Percentiles rank a stretch among this genome's conserved stretches.
Evolutionary conservation across 2,113 vertebrate genomes (phyloP).

Genomic region (Heteronetta atricapilla): DNA sequence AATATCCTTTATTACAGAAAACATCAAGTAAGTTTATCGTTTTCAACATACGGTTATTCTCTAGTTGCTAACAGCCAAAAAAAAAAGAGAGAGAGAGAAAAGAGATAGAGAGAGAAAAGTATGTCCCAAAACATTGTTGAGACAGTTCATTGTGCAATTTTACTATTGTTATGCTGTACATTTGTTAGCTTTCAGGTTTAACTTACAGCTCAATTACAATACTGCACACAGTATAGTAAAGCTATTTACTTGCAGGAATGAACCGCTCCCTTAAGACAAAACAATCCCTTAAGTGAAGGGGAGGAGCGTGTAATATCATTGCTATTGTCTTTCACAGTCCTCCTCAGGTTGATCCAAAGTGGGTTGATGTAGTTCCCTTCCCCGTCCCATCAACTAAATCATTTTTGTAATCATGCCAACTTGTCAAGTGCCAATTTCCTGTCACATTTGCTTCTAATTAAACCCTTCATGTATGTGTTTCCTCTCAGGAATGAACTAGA

Average conservation of each 20-base stretch:
- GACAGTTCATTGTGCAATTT: neutral
- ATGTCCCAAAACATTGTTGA: neutral
- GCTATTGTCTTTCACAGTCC: neutral
- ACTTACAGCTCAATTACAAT: neutral
- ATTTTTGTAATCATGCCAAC: neutral
- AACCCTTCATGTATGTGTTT: neutral
- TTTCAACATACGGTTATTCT: neutral
- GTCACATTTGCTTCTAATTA: neutral
- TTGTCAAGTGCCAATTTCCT: neutral
- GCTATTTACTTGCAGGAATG: neutral
- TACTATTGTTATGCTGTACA: neutral
- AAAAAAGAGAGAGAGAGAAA: neutral
- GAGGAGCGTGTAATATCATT: neutral
- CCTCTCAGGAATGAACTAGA: neutral
- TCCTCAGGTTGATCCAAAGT: neutral
- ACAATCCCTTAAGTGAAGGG: neutral
- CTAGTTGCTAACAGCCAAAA: neutral
- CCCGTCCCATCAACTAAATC: neutral
- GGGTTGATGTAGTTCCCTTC: neutral
- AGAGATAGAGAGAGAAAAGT: no score
- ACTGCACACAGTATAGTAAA: neutral
- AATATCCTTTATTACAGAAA: neutral
- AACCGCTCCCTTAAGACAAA: neutral
- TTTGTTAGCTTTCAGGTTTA: neutral
- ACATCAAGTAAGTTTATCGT: neutral